Conservation (phyloP, 2,888 invertebrate species). For the Dyspetes luteomarginatus region DNA sequence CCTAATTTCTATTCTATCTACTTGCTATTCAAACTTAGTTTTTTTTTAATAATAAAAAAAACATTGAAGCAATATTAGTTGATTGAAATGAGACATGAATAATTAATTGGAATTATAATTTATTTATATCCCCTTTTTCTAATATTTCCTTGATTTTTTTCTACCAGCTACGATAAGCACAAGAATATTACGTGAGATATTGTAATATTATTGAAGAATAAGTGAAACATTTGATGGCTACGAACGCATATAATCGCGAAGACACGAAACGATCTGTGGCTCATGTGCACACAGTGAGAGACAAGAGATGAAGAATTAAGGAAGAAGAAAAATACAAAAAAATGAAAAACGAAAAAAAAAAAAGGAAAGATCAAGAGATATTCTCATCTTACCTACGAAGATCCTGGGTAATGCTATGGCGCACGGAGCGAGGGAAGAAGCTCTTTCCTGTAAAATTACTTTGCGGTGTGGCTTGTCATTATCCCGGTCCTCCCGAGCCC, state of each 20-base stretch:
- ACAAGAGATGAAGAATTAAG: slow-evolving; percentile 28
- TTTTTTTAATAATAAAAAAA: too few species aligned
- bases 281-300: slow-evolving; percentile 36
- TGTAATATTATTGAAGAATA: too few species aligned
- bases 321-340: background rate
- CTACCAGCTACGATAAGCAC: too few species aligned
- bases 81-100: too few species aligned
- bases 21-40: background rate
- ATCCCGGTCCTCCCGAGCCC: slow-evolving; percentile 66
- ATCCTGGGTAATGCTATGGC: slow-evolving; percentile 64
- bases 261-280: slow-evolving; percentile 44
- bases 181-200: too few species aligned
- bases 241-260: slow-evolving; percentile 23
- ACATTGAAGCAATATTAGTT: too few species aligned
- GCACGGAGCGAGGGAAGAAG: slow-evolving; percentile 60
- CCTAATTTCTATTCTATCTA: slow-evolving; percentile 23
- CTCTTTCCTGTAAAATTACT: slow-evolving; percentile 71
- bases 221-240: background rate
- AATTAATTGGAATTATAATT: too few species aligned
- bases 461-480: slow-evolving; percentile 70
- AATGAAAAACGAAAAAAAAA: slow-evolving; percentile 22
- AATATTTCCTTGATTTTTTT: too few species aligned
- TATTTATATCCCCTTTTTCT: too few species aligned
- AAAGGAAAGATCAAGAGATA: slow-evolving; percentile 57
- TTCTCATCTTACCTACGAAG: slow-evolving; percentile 68